These are phyloP conservation scores for Caerostris darwini DNA, from an alignment of 1,140 invertebrate genomes.

Conservation along the genomic window DNA sequence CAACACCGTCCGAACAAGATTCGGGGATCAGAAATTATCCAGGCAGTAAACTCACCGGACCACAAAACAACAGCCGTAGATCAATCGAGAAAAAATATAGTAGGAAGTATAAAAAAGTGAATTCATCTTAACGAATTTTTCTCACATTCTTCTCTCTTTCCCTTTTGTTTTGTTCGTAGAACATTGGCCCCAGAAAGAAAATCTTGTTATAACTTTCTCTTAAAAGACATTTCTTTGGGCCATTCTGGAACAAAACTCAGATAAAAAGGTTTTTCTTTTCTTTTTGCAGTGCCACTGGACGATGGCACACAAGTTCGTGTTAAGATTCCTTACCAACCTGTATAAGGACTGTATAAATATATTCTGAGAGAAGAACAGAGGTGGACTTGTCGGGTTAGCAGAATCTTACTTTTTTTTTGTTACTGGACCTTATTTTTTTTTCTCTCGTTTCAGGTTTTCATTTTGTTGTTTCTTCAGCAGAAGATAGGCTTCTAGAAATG, in stretches of 20 bases:
- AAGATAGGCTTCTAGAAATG: background rate
- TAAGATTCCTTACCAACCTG: slow-evolving; percentile 17
- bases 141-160: slow-evolving; percentile 54
- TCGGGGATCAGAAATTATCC: slow-evolving; percentile 13
- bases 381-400: background rate
- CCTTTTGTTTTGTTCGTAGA: background rate
- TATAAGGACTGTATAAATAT: slow-evolving; percentile 3
- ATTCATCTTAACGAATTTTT: slow-evolving; percentile 70
- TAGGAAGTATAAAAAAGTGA: slow-evolving; percentile 13
- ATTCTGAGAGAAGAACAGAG: background rate
- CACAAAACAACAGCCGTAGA: slow-evolving; percentile 29
- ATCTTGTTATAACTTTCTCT: slow-evolving; percentile 70
- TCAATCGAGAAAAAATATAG: background rate
- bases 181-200: slow-evolving; percentile 23
- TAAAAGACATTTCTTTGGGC: slow-evolving; percentile 64
- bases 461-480: background rate
- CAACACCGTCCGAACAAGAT: background rate
- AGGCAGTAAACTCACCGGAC: background rate
- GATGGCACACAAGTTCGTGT: slow-evolving; percentile 19
- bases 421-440: background rate
- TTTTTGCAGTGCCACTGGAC: background rate
- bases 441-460: background rate
- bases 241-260: slow-evolving; percentile 44
- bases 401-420: background rate
- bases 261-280: slow-evolving; percentile 54